phyloP scores from a whole-genome alignment of 2,888 invertebrate genomes.

The Drepanosiphum platanoidis region DNA sequence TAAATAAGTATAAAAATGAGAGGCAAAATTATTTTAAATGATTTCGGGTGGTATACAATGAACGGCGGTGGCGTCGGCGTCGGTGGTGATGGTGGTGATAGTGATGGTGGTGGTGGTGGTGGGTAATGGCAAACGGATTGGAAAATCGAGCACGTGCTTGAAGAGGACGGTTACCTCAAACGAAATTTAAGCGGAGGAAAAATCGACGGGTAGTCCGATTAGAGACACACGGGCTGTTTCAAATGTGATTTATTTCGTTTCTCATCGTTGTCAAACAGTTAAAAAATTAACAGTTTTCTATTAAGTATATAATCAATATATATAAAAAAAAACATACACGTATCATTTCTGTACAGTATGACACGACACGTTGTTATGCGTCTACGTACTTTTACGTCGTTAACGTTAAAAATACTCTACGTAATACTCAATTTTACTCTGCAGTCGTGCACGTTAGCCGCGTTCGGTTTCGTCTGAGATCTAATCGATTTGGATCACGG shows the following conservation, averaged over 20 bases:
- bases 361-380: too few species aligned
- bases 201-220: background rate
- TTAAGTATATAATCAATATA: too few species aligned
- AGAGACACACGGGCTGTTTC: background rate
- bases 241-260: background rate
- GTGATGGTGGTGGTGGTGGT: background rate
- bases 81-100: background rate
- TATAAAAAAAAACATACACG: too few species aligned
- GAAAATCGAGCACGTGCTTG: background rate
- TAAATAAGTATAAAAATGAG: conserved; percentile 31
- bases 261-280: background rate
- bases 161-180: background rate
- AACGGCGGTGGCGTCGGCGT: too few species aligned
- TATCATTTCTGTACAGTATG: too few species aligned
- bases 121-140: background rate
- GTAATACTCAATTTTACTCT: background rate
- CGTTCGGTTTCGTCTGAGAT: background rate
- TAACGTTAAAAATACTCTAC: background rate
- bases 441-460: background rate
- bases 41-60: conserved; percentile 1
- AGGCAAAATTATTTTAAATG: too few species aligned
- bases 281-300: background rate
- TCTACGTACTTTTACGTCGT: too few species aligned
- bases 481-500: background rate
- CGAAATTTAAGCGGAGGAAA: background rate